Percentiles rank a stretch among this genome's conserved stretches.
Evolutionary conservation across 2,888 invertebrate species (phyloP).

Genomic region (Hyposoter didymator): DNA sequence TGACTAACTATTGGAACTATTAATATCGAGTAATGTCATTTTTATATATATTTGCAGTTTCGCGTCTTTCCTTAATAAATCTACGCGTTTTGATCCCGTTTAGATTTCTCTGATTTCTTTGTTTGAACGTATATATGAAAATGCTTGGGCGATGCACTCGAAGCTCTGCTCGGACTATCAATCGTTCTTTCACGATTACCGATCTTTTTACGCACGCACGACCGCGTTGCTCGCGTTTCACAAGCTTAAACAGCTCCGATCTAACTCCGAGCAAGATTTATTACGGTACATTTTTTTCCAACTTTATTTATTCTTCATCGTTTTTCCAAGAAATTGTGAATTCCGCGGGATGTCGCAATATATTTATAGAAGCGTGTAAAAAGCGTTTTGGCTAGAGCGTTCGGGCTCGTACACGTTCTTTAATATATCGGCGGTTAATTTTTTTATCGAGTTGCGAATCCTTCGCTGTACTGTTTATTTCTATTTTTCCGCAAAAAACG

Average conservation of each 20-base stretch:
- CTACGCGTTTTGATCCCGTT: not conserved
- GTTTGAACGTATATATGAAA: slow-evolving; percentile 23
- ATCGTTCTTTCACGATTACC: slow-evolving; percentile 26
- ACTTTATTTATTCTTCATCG: slow-evolving; percentile 34
- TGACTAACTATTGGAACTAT: not conserved
- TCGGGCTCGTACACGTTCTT: slow-evolving; percentile 6
- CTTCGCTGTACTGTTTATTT: not conserved
- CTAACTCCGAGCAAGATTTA: slow-evolving; percentile 29
- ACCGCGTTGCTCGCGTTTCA: slow-evolving; percentile 9
- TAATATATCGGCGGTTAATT: slow-evolving; percentile 31
- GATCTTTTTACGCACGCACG: slow-evolving; percentile 20
- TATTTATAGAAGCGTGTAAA: slow-evolving; percentile 55
- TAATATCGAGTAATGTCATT: not conserved
- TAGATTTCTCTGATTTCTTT: slow-evolving; percentile 7
- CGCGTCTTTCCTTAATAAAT: not conserved
- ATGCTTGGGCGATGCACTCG: slow-evolving; percentile 40
- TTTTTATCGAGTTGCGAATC: slow-evolving; percentile 26
- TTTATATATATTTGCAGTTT: not conserved
- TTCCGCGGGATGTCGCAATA: slow-evolving; percentile 48
- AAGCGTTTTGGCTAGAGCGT: slow-evolving; percentile 25
- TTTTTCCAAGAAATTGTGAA: slow-evolving; percentile 49
- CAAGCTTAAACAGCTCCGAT: slow-evolving; percentile 10
- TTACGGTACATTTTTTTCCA: slow-evolving; percentile 27
- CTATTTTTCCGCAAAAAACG: not conserved
- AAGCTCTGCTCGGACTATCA: slow-evolving; percentile 7